phyloP scores from a whole-genome alignment of 2,888 invertebrate species.

The Limnephilus auricula region DNA sequence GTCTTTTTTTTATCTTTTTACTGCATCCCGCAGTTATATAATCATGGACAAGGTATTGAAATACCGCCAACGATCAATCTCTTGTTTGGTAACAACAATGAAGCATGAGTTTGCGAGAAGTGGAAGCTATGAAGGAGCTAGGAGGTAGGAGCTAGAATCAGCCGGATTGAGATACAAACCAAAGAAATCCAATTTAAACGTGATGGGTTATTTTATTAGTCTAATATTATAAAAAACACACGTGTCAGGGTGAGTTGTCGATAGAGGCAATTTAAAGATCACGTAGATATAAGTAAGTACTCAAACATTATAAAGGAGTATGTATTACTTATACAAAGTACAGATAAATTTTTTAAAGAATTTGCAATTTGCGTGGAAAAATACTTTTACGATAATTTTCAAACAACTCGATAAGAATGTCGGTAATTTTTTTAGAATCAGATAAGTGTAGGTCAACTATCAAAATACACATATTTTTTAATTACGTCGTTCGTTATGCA shows the following conservation, averaged over 20 bases:
- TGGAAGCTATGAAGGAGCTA: neutral
- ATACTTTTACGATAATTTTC: no score
- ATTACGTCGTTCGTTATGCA: no score
- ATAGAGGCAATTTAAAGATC: neutral
- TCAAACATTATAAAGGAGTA: neutral
- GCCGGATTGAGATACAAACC: neutral
- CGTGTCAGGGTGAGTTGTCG: neutral
- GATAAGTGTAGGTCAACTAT: no score
- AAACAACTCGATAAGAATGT: no score
- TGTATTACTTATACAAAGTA: no score
- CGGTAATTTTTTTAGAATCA: no score
- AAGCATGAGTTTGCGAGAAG: neutral
- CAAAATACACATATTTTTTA: no score
- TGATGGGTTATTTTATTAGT: neutral
- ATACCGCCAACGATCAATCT: conserved; percentile 18
- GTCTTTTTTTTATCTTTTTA: neutral
- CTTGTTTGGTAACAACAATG: conserved; percentile 32
- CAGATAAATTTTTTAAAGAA: no score
- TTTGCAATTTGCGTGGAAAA: no score
- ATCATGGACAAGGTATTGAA: neutral
- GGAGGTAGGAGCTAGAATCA: neutral
- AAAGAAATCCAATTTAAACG: neutral
- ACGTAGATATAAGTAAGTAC: neutral
- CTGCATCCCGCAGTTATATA: neutral
- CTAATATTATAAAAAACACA: neutral